Percentiles rank a stretch among this genome's conserved stretches.
Conservation (phyloP, 1,140 invertebrate species). For the Samia ricini region DNA sequence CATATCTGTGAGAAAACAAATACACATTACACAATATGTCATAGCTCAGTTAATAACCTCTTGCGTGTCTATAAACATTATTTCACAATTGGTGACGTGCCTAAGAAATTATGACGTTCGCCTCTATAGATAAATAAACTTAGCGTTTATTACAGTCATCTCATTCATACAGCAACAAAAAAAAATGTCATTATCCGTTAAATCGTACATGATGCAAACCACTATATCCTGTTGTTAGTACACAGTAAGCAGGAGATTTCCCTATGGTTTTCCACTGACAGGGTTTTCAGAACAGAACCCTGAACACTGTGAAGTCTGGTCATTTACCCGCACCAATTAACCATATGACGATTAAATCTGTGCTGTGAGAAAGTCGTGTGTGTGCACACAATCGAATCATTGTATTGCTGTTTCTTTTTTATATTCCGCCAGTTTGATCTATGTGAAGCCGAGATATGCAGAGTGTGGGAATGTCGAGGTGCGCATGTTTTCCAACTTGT, state of each 20-base stretch:
- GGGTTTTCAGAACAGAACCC: not conserved
- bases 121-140: slow-evolving; percentile 32
- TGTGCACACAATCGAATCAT: slow-evolving; percentile 75
- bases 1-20: no score
- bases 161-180: slow-evolving; percentile 39
- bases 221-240: slow-evolving; percentile 30
- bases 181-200: slow-evolving; percentile 30
- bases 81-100: slow-evolving; percentile 48
- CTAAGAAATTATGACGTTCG: slow-evolving; percentile 49
- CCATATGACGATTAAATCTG: slow-evolving; percentile 61
- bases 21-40: not conserved
- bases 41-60: slow-evolving; percentile 12
- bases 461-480: slow-evolving; percentile 66
- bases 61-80: slow-evolving; percentile 47
- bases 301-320: slow-evolving; percentile 39
- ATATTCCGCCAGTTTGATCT: slow-evolving; percentile 67
- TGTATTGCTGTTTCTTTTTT: slow-evolving; percentile 70
- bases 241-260: slow-evolving; percentile 18
- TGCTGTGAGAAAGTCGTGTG: slow-evolving; percentile 69
- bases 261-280: slow-evolving; percentile 11
- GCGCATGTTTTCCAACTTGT: slow-evolving; percentile 67
- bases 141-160: slow-evolving; percentile 4
- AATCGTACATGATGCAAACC: slow-evolving; percentile 25
- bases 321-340: slow-evolving; percentile 75
- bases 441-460: slow-evolving; percentile 74